Evolutionary conservation across 2,113 vertebrate species (phyloP).

Genomic region (Phoenicopterus ruber): DNA sequence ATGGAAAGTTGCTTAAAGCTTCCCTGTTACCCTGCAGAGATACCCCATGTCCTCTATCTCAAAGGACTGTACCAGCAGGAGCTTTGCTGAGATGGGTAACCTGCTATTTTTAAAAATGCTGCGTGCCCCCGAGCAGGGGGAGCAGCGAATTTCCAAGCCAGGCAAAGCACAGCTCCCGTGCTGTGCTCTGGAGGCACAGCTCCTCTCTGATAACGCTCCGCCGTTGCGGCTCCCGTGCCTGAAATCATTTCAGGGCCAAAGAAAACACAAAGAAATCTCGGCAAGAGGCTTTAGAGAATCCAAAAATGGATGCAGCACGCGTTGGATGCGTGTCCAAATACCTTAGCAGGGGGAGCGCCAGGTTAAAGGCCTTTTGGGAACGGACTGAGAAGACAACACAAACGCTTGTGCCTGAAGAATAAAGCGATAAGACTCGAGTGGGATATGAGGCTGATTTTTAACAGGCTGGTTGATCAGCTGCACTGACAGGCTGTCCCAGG

Average conservation of each 20-base stretch:
- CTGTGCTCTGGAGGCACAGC: background rate
- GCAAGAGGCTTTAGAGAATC: background rate
- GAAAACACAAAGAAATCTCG: background rate
- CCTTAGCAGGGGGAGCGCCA: background rate
- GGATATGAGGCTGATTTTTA: background rate
- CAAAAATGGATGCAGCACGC: background rate
- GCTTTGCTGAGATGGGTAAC: background rate
- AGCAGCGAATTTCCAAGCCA: background rate
- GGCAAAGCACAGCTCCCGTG: background rate
- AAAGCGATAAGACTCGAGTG: background rate
- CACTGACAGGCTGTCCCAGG: background rate
- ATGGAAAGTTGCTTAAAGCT: background rate
- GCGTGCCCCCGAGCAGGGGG: background rate
- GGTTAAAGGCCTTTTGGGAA: background rate
- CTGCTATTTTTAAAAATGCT: constrained; percentile 2
- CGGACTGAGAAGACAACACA: background rate
- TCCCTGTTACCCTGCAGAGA: background rate
- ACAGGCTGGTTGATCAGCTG: background rate
- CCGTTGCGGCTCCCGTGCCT: background rate
- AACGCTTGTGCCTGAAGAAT: background rate
- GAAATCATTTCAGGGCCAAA: background rate
- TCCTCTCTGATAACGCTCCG: background rate
- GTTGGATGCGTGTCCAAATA: background rate
- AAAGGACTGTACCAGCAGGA: background rate
- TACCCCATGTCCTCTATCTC: background rate